Evolutionary conservation across 1,140 invertebrate genomes (phyloP).

Genomic region (Eurosta solidaginis): DNA sequence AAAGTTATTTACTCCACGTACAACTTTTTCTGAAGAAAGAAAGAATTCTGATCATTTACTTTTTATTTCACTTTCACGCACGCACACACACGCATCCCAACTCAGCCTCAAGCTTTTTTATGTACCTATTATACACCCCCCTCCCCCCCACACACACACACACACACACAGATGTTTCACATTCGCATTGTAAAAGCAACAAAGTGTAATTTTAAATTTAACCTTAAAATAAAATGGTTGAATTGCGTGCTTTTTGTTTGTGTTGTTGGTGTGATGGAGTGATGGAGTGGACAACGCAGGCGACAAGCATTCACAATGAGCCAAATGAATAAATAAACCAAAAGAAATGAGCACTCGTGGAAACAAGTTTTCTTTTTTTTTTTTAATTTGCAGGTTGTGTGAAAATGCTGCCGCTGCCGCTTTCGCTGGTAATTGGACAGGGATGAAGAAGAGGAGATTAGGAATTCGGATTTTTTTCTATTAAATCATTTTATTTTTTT

Average conservation of each 20-base stretch:
- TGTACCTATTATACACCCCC: neutral
- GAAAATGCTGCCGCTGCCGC: neutral
- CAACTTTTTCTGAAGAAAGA: neutral
- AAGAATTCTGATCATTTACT: constrained; percentile 4
- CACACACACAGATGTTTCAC: neutral
- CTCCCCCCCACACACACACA: neutral
- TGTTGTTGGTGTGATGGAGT: neutral
- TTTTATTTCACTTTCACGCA: constrained; percentile 5
- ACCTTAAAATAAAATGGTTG: constrained; percentile 8
- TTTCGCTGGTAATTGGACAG: neutral
- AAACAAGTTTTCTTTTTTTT: too few relatives aligned
- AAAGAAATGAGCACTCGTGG: too few relatives aligned
- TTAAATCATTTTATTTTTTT: too few relatives aligned
- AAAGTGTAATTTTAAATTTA: constrained; percentile 21
- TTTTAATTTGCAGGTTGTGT: neutral
- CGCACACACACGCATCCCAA: neutral
- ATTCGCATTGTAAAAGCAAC: neutral
- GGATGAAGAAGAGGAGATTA: constrained; percentile 13
- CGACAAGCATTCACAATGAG: constrained; percentile 1
- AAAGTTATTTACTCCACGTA: neutral
- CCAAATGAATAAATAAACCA: too few relatives aligned
- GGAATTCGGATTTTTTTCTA: neutral
- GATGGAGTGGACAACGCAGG: constrained; percentile 16
- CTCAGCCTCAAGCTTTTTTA: neutral
- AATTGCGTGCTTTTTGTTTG: neutral